Percentiles rank a stretch among this genome's conserved stretches.
Conservation (phyloP, 2,113 vertebrate genomes). For the Marcusenius ussheri region DNA sequence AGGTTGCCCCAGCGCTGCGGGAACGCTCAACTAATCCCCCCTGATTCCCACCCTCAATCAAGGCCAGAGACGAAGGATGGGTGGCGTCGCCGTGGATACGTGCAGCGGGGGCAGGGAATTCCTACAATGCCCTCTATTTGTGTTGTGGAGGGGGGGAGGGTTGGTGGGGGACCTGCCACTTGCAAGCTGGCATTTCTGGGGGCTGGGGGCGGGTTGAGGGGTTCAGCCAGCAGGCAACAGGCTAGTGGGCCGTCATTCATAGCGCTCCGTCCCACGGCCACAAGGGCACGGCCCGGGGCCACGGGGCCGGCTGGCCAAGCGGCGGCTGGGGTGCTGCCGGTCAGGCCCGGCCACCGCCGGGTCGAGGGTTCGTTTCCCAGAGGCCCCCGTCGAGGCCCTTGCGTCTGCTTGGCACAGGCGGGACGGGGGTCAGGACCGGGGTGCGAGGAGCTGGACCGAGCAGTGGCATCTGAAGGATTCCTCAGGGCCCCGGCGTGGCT, state of each 20-base stretch:
- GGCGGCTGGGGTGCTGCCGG: neutral
- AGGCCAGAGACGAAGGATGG: constrained; percentile 53
- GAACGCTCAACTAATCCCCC: constrained; percentile 51
- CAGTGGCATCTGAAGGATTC: neutral
- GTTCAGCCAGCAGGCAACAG: constrained; percentile 11
- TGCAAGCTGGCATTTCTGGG: neutral
- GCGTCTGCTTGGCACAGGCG: neutral
- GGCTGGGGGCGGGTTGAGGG: neutral
- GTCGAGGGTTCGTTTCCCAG: neutral
- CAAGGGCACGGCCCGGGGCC: neutral
- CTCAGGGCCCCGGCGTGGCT: neutral
- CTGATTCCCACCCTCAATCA: constrained; percentile 44
- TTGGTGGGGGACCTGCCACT: neutral
- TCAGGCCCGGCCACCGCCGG: neutral
- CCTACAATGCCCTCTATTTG: constrained; percentile 58
- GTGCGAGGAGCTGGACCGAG: neutral
- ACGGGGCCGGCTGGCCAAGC: neutral
- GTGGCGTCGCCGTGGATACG: constrained; percentile 64
- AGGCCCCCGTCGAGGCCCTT: neutral
- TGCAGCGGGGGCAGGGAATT: constrained; percentile 60
- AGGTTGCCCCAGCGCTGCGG: neutral
- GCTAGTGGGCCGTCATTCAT: neutral
- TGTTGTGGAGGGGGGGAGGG: neutral
- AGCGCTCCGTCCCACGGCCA: neutral
- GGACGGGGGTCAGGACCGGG: neutral